Evolutionary conservation across 2,888 invertebrate genomes (phyloP).

Genomic region (Macrosiphum euphorbiae): DNA sequence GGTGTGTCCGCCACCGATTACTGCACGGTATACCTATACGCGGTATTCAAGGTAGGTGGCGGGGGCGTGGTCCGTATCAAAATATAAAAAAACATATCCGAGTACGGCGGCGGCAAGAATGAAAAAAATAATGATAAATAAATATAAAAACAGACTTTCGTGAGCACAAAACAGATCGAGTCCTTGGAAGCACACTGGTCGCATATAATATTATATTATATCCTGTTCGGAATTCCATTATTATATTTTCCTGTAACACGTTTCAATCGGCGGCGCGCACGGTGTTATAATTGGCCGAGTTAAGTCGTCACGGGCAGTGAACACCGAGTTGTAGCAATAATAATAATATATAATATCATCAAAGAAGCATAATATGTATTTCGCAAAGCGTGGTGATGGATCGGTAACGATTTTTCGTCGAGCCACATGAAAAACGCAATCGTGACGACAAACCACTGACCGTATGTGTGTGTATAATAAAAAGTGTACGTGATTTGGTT

Average conservation of each 20-base stretch:
- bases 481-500: conserved; percentile 51
- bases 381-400: conserved; percentile 31
- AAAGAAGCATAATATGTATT: neutral
- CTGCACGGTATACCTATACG: neutral
- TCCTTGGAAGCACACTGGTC: conserved; percentile 40
- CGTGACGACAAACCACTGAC: conserved; percentile 38
- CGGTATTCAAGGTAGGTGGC: neutral
- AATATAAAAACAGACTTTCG: conserved; percentile 3
- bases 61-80: conserved; percentile 40
- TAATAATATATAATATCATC: neutral
- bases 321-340: neutral
- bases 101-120: neutral
- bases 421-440: conserved; percentile 13
- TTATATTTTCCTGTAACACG: conserved; percentile 18
- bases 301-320: conserved; percentile 2
- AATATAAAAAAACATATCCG: neutral
- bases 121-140: conserved; percentile 28
- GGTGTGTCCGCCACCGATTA: neutral
- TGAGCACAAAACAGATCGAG: neutral
- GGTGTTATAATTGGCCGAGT: conserved; percentile 26
- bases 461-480: neutral
- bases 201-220: neutral
- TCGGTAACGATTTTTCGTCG: conserved; percentile 47
- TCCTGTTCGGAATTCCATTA: conserved; percentile 58
- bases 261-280: neutral